A percentile compares a stretch with the other conserved stretches of the same genome.
Conservation (phyloP, 2,797 vertebrate species). For the Melanotaenia maccullochi region DNA sequence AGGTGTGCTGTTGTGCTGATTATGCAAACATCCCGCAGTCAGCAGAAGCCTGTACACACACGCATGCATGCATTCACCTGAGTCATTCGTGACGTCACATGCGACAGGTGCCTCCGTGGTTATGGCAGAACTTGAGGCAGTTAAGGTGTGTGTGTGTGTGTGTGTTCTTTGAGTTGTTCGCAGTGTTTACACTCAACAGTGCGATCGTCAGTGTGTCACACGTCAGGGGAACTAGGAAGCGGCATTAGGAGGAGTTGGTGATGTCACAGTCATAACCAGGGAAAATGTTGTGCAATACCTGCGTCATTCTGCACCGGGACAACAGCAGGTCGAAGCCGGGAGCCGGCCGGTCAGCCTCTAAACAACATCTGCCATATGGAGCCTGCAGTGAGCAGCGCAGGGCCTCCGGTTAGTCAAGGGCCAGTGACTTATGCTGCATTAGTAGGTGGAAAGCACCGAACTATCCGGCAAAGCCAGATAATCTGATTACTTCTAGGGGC, state of each 20-base stretch:
- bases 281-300: slow-evolving; percentile 73
- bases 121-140: slow-evolving; percentile 40
- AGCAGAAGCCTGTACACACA: slow-evolving; percentile 39
- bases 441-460: slow-evolving; percentile 69
- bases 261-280: slow-evolving; percentile 71
- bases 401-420: slow-evolving; percentile 51
- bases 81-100: slow-evolving; percentile 66
- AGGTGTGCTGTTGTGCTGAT: slow-evolving; percentile 72
- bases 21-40: slow-evolving; percentile 72
- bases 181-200: slow-evolving; percentile 75
- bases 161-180: slow-evolving; percentile 38
- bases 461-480: slow-evolving; percentile 39
- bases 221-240: slow-evolving; percentile 61
- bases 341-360: slow-evolving; percentile 55
- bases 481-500: slow-evolving; percentile 47
- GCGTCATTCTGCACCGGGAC: slow-evolving; percentile 67
- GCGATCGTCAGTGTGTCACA: slow-evolving; percentile 42
- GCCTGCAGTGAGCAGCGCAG: slow-evolving; percentile 17
- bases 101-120: slow-evolving; percentile 62
- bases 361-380: slow-evolving; percentile 70
- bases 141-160: slow-evolving; percentile 15
- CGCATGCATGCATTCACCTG: slow-evolving; percentile 64
- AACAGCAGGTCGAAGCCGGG: slow-evolving; percentile 56
- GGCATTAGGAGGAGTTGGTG: slow-evolving; percentile 54
- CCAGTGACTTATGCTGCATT: slow-evolving; percentile 46